Conservation (phyloP, 2,888 invertebrate species). For the Aradus depressus region DNA sequence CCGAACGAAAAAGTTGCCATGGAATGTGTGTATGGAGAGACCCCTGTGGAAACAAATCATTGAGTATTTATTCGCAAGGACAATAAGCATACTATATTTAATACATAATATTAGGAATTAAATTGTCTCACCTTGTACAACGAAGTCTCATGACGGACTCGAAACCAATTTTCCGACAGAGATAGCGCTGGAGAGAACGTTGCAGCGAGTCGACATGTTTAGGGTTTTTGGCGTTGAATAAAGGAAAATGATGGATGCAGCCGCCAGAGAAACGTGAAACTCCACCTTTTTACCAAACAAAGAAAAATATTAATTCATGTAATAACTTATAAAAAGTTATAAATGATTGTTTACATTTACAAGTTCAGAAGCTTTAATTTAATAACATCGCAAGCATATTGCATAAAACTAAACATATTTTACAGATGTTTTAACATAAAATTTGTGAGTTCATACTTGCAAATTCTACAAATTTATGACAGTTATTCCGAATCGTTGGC, state of each 20-base stretch:
- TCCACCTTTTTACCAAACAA: constrained; percentile 49
- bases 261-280: constrained; percentile 94
- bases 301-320: constrained; percentile 11
- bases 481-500: too few species aligned
- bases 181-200: constrained; percentile 70
- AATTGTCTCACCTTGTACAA: constrained; percentile 59
- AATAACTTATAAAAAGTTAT: not conserved
- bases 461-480: too few species aligned
- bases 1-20: constrained; percentile 98
- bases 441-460: too few species aligned
- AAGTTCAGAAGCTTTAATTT: too few species aligned
- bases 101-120: constrained; percentile 3
- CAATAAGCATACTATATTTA: not conserved
- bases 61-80: not conserved
- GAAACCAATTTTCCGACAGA: constrained; percentile 94
- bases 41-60: constrained; percentile 45
- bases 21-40: constrained; percentile 92
- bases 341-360: not conserved
- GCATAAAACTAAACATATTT: too few species aligned
- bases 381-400: too few species aligned
- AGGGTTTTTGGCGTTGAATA: constrained; percentile 61
- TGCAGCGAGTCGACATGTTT: constrained; percentile 64
- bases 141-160: constrained; percentile 97
- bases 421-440: too few species aligned
- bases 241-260: constrained; percentile 81